Evolutionary conservation across 2,888 invertebrate genomes (phyloP).

Genomic region (Scrobipalpa costella): DNA sequence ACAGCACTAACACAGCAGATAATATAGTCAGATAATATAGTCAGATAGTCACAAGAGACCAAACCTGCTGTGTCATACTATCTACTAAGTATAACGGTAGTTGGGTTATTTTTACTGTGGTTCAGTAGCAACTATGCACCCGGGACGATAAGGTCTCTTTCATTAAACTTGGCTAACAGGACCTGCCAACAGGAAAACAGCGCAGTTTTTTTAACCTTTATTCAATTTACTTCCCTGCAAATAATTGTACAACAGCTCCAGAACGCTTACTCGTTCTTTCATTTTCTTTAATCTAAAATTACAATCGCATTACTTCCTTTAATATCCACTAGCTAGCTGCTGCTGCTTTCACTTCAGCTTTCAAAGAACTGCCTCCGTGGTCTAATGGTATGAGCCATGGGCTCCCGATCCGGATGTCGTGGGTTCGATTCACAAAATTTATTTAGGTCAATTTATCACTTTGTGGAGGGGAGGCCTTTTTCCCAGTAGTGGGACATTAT

Average conservation of each 20-base stretch:
- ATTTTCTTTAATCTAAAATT: conserved; percentile 7
- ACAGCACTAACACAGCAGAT: too few relatives aligned
- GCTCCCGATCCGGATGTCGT: too few relatives aligned
- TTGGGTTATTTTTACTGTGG: background rate
- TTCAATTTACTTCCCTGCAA: conserved; percentile 44
- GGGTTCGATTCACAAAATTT: too few relatives aligned
- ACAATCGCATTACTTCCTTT: conserved; percentile 11
- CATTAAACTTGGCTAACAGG: conserved; percentile 59
- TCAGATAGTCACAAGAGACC: too few relatives aligned
- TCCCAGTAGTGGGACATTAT: too few relatives aligned
- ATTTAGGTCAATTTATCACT: too few relatives aligned
- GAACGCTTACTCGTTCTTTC: background rate
- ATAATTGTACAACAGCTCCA: conserved; percentile 22
- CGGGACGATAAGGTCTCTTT: conserved; percentile 51
- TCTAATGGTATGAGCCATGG: too few relatives aligned
- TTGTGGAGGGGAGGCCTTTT: too few relatives aligned
- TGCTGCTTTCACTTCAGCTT: background rate
- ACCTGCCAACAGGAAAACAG: conserved; percentile 48
- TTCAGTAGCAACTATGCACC: conserved; percentile 40
- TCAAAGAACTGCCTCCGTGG: too few relatives aligned
- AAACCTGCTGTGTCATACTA: too few relatives aligned
- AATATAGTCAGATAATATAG: too few relatives aligned
- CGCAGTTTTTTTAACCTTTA: conserved; percentile 42
- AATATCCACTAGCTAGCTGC: background rate
- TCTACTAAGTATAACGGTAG: too few relatives aligned